Evolutionary conservation across 1,140 invertebrate genomes (phyloP).

Genomic region (Pollicipes pollicipes): DNA sequence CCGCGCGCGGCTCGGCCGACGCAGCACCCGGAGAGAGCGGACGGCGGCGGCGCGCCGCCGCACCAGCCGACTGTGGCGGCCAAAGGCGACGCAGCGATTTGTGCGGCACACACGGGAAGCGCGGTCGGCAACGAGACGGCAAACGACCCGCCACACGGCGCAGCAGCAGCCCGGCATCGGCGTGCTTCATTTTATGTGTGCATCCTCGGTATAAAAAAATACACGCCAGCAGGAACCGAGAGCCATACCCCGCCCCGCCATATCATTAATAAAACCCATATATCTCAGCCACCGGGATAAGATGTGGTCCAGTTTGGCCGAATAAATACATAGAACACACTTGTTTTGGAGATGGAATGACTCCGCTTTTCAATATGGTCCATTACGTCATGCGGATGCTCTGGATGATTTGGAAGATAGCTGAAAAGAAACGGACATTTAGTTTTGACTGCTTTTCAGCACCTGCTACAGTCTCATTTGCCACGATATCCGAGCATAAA

Average conservation of each 20-base stretch:
- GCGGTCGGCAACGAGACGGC: no score
- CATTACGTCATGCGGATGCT: conserved; percentile 49
- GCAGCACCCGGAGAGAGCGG: neutral
- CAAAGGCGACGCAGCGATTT: no score
- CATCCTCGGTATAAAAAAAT: neutral
- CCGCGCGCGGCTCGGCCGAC: no score
- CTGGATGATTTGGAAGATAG: conserved; percentile 92
- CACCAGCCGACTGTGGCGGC: no score
- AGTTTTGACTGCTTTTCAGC: no score
- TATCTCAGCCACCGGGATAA: neutral
- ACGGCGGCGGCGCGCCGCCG: no score
- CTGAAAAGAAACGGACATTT: conserved; percentile 41
- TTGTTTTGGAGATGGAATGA: neutral
- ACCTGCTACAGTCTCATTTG: no score
- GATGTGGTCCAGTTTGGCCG: neutral
- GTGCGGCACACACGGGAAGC: no score
- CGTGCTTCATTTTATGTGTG: neutral
- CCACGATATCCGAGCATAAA: no score
- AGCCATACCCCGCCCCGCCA: neutral
- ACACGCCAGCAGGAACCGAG: neutral
- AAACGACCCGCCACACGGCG: neutral
- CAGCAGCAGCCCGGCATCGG: no score
- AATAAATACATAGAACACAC: neutral
- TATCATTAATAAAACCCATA: neutral
- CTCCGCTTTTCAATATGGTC: neutral